These are phyloP conservation scores for Benitochromis conjunctus DNA, from an alignment of 2,113 vertebrate species.

Conservation along the genomic window DNA sequence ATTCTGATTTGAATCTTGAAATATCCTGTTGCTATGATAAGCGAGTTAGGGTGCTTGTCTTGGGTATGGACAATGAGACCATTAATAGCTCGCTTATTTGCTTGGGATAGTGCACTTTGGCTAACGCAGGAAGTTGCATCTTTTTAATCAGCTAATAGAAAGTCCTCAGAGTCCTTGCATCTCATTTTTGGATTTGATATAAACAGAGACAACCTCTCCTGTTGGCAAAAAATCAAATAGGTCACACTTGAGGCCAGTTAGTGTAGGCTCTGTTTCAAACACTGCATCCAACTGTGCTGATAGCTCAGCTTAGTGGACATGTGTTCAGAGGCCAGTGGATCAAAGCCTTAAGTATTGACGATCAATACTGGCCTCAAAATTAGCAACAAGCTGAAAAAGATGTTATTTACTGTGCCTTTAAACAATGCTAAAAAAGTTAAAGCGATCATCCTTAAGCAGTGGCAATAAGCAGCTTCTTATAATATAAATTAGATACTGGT, in stretches of 20 bases:
- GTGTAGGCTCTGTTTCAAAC: background rate
- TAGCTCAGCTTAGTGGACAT: background rate
- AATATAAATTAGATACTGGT: background rate
- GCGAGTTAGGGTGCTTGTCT: fast-evolving
- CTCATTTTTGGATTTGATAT: background rate
- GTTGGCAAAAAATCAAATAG: background rate
- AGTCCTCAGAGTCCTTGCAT: background rate
- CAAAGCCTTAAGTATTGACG: background rate
- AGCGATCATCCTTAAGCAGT: background rate
- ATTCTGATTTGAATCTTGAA: background rate
- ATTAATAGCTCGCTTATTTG: background rate
- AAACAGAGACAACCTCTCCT: background rate
- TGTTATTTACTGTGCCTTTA: background rate
- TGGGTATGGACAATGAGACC: background rate
- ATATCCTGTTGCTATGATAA: background rate
- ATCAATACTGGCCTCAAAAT: background rate
- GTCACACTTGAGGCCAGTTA: background rate
- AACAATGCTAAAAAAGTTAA: background rate
- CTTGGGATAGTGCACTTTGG: background rate
- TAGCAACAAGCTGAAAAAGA: background rate
- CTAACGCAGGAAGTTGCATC: background rate
- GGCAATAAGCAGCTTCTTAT: background rate
- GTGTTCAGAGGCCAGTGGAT: background rate
- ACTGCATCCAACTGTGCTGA: background rate
- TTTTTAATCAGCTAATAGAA: background rate